phyloP scores from a whole-genome alignment of 2,888 invertebrate genomes.

The Vanessa cardui region DNA sequence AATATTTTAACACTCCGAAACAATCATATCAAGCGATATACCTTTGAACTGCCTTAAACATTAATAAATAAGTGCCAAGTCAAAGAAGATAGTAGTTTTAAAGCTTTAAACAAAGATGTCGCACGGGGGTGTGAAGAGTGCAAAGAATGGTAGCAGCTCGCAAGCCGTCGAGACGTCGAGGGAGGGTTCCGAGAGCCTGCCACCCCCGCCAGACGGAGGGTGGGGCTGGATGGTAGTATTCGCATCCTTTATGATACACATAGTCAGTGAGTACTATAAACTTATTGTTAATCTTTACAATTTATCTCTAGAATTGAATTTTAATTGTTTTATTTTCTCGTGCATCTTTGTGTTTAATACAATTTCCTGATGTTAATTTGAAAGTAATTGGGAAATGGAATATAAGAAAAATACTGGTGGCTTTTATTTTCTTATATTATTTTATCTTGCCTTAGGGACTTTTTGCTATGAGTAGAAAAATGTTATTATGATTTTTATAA shows the following conservation, averaged over 20 bases:
- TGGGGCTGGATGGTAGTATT: conserved; percentile 98
- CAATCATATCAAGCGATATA: conserved; percentile 19
- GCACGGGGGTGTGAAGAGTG: conserved; percentile 68
- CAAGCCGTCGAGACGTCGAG: conserved; percentile 58
- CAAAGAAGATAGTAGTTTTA: conserved; percentile 20
- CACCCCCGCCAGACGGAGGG: conserved; percentile 94
- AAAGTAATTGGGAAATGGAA: too few species aligned
- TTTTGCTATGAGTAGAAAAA: too few species aligned
- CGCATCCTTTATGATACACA: conserved; percentile 98
- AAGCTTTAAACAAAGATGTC: conserved; percentile 59
- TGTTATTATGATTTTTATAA: too few species aligned
- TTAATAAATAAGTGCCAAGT: conserved; percentile 47
- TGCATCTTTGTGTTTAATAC: too few species aligned
- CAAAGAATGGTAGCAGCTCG: conserved; percentile 62
- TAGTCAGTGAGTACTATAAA: conserved; percentile 89
- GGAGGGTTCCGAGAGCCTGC: conserved; percentile 64
- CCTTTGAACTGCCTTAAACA: conserved; percentile 31
- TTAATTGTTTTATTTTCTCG: not conserved
- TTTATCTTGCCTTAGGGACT: too few species aligned
- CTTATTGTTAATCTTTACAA: not conserved
- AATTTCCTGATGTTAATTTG: too few species aligned
- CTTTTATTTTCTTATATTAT: too few species aligned
- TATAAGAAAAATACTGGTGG: too few species aligned
- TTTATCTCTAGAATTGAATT: not conserved
- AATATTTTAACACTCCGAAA: conserved; percentile 6